Evolutionary conservation across 2,888 invertebrate species (phyloP).

Genomic region (Caenorhabditis sinica): DNA sequence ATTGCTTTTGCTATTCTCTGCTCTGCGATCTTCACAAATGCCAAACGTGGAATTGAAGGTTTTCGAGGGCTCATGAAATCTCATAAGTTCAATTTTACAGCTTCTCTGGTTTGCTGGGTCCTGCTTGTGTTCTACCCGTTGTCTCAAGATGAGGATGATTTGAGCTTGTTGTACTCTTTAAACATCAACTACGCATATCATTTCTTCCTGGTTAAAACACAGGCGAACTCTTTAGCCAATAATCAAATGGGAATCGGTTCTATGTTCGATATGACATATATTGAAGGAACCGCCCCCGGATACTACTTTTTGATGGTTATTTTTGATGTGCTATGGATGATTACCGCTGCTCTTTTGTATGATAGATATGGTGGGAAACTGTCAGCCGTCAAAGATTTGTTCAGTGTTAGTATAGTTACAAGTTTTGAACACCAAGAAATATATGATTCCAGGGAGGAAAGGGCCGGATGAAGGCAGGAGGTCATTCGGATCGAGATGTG

Average conservation of each 20-base stretch:
- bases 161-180: slow-evolving; percentile 5
- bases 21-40: slow-evolving; percentile 35
- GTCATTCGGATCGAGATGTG: background rate
- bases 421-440: background rate
- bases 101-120: slow-evolving; percentile 30
- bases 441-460: background rate
- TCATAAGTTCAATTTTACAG: background rate
- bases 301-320: slow-evolving; percentile 32
- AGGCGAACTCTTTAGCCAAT: slow-evolving; percentile 26
- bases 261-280: slow-evolving; percentile 17
- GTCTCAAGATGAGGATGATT: background rate
- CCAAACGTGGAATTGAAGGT: slow-evolving; percentile 33
- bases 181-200: slow-evolving; percentile 38
- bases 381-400: slow-evolving; percentile 10
- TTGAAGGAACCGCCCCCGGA: slow-evolving; percentile 34
- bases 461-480: slow-evolving; percentile 7
- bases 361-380: slow-evolving; percentile 36
- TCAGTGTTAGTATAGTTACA: slow-evolving; percentile 1
- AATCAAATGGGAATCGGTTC: slow-evolving; percentile 8
- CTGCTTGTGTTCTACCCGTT: slow-evolving; percentile 13
- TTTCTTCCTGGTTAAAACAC: slow-evolving; percentile 1
- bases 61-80: background rate
- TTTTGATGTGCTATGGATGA: slow-evolving; percentile 29
- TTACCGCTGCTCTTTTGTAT: background rate
- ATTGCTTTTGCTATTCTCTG: slow-evolving; percentile 27